Percentiles rank a stretch among this genome's conserved stretches.
These are phyloP conservation scores for Salpingus planirostris DNA, from an alignment of 2,888 invertebrate species.

Conservation along the genomic window DNA sequence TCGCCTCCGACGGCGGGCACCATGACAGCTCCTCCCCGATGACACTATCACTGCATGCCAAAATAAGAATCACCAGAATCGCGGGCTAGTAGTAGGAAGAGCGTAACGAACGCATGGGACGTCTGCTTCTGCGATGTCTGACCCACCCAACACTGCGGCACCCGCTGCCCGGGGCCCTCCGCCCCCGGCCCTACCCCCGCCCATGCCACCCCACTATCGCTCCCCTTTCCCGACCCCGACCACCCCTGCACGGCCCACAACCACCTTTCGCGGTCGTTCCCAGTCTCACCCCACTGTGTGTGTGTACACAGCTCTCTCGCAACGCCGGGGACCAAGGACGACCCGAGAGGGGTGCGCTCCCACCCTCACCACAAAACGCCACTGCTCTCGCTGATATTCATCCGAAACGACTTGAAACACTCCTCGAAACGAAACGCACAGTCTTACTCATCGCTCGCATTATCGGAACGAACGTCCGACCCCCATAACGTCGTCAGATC, in stretches of 20 bases:
- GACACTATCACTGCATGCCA: conserved; percentile 16
- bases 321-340: conserved; percentile 6
- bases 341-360: too few species aligned
- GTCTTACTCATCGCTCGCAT: too few species aligned
- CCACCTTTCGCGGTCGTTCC: conserved; percentile 19
- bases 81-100: conserved; percentile 12
- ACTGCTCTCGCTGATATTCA: too few species aligned
- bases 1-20: conserved; percentile 5
- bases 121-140: conserved; percentile 38
- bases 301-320: conserved; percentile 7
- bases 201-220: conserved; percentile 41
- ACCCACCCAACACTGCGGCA: conserved; percentile 44
- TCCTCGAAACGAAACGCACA: too few species aligned
- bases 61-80: conserved; percentile 11
- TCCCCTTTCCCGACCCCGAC: conserved; percentile 27
- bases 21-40: too few species aligned
- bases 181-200: conserved; percentile 36
- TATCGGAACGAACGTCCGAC: too few species aligned
- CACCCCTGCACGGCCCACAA: conserved; percentile 25
- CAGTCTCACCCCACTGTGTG: conserved; percentile 15
- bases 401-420: too few species aligned
- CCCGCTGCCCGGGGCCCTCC: conserved; percentile 42
- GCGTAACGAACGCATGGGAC: conserved; percentile 25
- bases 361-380: too few species aligned
- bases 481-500: too few species aligned